A percentile compares a stretch with the other conserved stretches of the same genome.
phyloP scores from a whole-genome alignment of 2,888 invertebrate species.

The Caenorhabditis sulstoni region DNA sequence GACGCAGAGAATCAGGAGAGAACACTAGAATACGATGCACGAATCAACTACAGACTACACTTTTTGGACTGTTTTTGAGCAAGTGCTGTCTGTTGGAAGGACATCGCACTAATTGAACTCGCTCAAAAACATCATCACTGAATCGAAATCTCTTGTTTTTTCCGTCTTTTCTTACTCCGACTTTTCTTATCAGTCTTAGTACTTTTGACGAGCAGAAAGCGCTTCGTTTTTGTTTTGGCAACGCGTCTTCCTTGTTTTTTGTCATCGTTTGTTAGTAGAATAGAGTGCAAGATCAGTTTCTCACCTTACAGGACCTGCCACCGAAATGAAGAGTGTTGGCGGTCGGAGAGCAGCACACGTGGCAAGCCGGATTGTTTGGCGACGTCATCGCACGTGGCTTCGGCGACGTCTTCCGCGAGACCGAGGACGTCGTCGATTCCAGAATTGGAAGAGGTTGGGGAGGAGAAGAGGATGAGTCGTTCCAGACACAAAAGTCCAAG shows the following conservation, averaged over 20 bases:
- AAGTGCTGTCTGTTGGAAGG: too few species aligned
- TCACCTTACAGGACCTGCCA: constrained; percentile 62
- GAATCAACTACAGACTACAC: not conserved
- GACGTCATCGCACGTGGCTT: constrained; percentile 36
- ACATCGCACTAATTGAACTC: not conserved
- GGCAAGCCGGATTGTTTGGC: constrained; percentile 42
- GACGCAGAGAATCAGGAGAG: not conserved
- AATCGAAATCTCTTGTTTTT: too few species aligned
- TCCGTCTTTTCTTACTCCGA: too few species aligned
- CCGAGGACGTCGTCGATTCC: not conserved
- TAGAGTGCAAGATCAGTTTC: constrained; percentile 1
- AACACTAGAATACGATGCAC: constrained; percentile 4
- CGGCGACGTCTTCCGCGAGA: not conserved
- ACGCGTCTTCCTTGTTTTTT: not conserved
- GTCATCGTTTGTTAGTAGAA: not conserved
- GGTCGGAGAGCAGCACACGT: constrained; percentile 68
- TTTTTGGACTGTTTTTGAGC: not conserved
- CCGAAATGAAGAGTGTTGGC: constrained; percentile 70
- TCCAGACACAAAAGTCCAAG: constrained; percentile 42
- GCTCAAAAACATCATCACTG: not conserved
- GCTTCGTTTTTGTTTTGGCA: not conserved
- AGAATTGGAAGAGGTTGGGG: not conserved
- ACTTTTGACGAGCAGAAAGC: too few species aligned
- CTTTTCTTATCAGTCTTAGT: too few species aligned
- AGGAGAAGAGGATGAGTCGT: constrained; percentile 16